Base-by-base conservation (phyloP, 2,113 vertebrate species). In the Anolis sagrei region DNA sequence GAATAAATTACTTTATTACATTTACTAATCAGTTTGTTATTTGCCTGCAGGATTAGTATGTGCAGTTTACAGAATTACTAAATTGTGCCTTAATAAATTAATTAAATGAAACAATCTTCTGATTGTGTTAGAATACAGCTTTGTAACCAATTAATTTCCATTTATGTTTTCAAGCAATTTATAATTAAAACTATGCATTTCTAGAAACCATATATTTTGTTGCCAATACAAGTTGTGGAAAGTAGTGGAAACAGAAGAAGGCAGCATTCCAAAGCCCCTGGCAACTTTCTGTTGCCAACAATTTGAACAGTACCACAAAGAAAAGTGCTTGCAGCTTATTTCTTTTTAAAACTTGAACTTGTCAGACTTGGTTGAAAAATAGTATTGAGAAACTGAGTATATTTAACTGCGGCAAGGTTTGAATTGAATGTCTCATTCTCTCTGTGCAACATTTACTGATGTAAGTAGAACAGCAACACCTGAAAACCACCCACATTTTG, bases 121-220 rank as follows among this genome's bases (percentile, higher is more conserved):
- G 80, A 86, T 91, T 88, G 89, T 92, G 76, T 93, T 81, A 89
- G 92, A 92, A 93, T 91, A 89, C 79, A 91, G 85, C 84, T 93
- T 94, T 94, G 93, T 92, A 94, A 92, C 89, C 89, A 94, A 94
- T 95, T 95, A 93, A 90, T 92, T 93, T 89, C 85, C 89, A n/a
- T 93, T 93, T 94, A 92, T 90, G 87, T 93, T 95, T 93, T 10
- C 81, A 75, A 77, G 36, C 91, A 90, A 91, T 90, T 91, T 93
- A 86, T 89, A 92, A 92, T 94, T 93, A 87, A 92, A 91, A 88
- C 89, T 90, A 88, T 58, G 90, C 83, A 82, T 93, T 94, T 94
- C 84, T 93, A 80, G 81, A 94, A 88, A 90, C 76, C 89, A 89
- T 81, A 90, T 89, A 86, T 76, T 94, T 94, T 92, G 90, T 87